Percentiles rank a stretch among this genome's conserved stretches.
Conservation (phyloP, 2,797 vertebrate genomes). For the Kryptolebias ocellatus region DNA sequence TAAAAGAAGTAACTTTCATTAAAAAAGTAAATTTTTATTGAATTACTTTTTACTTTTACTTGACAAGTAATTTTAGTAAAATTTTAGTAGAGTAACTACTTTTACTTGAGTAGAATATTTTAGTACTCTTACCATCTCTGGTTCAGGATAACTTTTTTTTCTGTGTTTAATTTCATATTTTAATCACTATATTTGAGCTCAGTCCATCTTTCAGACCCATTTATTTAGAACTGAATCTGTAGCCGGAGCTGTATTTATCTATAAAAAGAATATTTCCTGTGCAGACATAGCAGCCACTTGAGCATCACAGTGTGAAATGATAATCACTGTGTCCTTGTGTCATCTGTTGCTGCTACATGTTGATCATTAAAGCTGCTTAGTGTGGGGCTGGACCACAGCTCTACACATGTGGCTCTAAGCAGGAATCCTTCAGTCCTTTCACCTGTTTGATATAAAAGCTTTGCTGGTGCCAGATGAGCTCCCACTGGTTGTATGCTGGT, state of each 20-base stretch:
- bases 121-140: no score
- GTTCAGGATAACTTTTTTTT: no score
- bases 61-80: no score
- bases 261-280: conserved; percentile 25
- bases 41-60: no score
- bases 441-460: conserved; percentile 75
- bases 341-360: conserved; percentile 67
- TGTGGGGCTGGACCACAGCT: conserved; percentile 68
- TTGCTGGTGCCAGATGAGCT: conserved; percentile 79
- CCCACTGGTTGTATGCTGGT: conserved; percentile 78
- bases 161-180: neutral
- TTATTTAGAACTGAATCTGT: conserved; percentile 9
- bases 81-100: no score
- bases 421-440: conserved; percentile 63
- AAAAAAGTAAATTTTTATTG: no score
- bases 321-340: conserved; percentile 69
- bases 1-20: no score
- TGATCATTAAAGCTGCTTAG: conserved; percentile 76
- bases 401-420: conserved; percentile 63
- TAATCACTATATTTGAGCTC: neutral
- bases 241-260: conserved; percentile 2
- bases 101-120: no score
- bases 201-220: neutral
- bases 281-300: conserved; percentile 30
- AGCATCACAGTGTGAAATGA: conserved; percentile 43